Evolutionary conservation across 2,888 invertebrate genomes (phyloP).

Genomic region (Antheraea yamamai): DNA sequence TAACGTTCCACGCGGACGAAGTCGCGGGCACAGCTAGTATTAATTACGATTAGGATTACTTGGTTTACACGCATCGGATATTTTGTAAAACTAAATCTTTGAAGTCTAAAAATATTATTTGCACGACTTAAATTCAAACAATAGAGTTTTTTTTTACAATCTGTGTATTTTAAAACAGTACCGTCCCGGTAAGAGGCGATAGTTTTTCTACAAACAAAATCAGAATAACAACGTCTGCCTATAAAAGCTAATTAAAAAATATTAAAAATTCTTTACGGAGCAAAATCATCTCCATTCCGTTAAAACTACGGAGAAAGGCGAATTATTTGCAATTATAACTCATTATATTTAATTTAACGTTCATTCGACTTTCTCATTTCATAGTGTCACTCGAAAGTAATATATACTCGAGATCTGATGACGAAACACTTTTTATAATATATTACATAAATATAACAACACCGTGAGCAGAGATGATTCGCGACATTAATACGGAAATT

Average conservation of each 20-base stretch:
- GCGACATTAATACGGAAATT: background rate
- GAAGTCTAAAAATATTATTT: no score
- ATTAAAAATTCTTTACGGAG: background rate
- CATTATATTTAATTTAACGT: background rate
- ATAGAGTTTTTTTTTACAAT: background rate
- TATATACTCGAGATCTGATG: background rate
- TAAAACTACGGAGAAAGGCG: slow-evolving; percentile 5
- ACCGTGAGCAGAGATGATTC: background rate
- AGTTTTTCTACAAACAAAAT: background rate
- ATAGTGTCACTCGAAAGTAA: slow-evolving; percentile 10
- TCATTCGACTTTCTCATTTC: slow-evolving; percentile 9
- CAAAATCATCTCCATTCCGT: background rate
- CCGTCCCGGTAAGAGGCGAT: background rate
- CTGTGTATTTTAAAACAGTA: background rate
- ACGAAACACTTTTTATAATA: background rate
- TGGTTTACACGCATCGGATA: no score
- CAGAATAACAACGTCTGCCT: background rate
- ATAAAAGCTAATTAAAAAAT: background rate
- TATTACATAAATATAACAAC: background rate
- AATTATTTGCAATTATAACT: slow-evolving; percentile 11
- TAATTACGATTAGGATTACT: no score
- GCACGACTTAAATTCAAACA: no score
- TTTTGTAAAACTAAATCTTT: no score
- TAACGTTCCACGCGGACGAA: no score
- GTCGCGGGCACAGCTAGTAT: no score